These are phyloP conservation scores for Heliconius aoede DNA, from an alignment of 2,888 invertebrate species.

Conservation along the genomic window DNA sequence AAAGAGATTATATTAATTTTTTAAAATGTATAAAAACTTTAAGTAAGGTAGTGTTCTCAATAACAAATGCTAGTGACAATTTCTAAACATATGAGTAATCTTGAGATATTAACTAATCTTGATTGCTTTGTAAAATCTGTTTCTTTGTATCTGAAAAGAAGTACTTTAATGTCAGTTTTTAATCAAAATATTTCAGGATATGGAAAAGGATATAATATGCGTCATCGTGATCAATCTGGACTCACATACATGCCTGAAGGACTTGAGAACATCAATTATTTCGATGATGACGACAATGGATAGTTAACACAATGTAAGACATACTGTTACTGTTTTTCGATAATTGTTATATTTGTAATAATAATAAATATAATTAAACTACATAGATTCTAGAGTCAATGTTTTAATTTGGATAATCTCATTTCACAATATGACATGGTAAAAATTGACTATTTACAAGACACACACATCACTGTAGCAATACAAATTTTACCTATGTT, in stretches of 20 bases:
- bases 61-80: not conserved
- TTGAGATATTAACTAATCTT: not conserved
- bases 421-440: slow-evolving; percentile 80
- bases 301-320: not conserved
- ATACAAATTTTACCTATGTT: slow-evolving; percentile 76
- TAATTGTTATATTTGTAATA: slow-evolving; percentile 13
- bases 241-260: slow-evolving; percentile 87
- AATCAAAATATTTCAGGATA: slow-evolving; percentile 80
- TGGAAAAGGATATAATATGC: slow-evolving; percentile 84
- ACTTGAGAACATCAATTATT: slow-evolving; percentile 85
- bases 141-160: too few species aligned
- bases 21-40: not conserved
- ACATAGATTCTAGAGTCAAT: slow-evolving; percentile 65
- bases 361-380: slow-evolving; percentile 37
- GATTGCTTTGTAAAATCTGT: not conserved
- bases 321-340: not conserved
- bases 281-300: slow-evolving; percentile 54
- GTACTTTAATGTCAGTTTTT: not conserved
- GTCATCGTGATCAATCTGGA: slow-evolving; percentile 82
- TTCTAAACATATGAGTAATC: not conserved
- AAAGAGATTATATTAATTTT: not conserved
- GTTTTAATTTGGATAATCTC: slow-evolving; percentile 81
- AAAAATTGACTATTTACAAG: slow-evolving; percentile 81
- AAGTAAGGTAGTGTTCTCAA: not conserved
- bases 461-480: slow-evolving; percentile 69